phyloP scores from a whole-genome alignment of 2,888 invertebrate species.

The Sarcophaga rosellei region DNA sequence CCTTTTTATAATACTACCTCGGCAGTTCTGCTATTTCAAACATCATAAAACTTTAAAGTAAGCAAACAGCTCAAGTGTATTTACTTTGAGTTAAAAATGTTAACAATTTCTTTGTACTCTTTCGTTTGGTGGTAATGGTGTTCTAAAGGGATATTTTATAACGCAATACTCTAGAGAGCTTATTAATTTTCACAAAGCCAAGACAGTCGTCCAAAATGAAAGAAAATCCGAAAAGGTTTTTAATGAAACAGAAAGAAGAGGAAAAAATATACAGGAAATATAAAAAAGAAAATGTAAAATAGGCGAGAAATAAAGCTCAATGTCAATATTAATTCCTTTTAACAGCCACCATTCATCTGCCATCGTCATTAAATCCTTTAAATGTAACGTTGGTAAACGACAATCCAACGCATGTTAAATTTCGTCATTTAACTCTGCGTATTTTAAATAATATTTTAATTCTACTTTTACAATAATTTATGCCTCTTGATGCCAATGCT shows the following conservation, averaged over 20 bases:
- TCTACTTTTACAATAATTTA: conserved; percentile 6
- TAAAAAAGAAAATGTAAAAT: neutral
- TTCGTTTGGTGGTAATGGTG: neutral
- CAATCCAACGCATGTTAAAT: conserved; percentile 24
- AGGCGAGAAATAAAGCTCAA: conserved; percentile 38
- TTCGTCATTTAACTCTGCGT: neutral
- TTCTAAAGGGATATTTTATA: neutral
- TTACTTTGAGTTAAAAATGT: conserved; percentile 2
- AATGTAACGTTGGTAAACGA: conserved; percentile 17
- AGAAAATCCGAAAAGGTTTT: neutral
- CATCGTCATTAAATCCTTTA: conserved; percentile 43
- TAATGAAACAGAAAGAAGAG: neutral
- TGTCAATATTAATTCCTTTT: conserved; percentile 59
- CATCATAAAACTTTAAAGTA: neutral
- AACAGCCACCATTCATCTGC: conserved; percentile 57
- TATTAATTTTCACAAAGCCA: conserved; percentile 29
- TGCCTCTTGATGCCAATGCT: conserved; percentile 7
- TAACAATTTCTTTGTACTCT: neutral
- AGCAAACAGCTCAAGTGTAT: conserved; percentile 2
- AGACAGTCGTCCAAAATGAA: neutral
- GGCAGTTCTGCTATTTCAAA: neutral
- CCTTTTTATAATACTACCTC: neutral
- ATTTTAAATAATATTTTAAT: conserved; percentile 3
- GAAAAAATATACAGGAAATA: neutral
- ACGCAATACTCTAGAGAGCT: conserved; percentile 23